phyloP scores from a whole-genome alignment of 2,113 vertebrate species.

The Ceuthmochares aereus region DNA sequence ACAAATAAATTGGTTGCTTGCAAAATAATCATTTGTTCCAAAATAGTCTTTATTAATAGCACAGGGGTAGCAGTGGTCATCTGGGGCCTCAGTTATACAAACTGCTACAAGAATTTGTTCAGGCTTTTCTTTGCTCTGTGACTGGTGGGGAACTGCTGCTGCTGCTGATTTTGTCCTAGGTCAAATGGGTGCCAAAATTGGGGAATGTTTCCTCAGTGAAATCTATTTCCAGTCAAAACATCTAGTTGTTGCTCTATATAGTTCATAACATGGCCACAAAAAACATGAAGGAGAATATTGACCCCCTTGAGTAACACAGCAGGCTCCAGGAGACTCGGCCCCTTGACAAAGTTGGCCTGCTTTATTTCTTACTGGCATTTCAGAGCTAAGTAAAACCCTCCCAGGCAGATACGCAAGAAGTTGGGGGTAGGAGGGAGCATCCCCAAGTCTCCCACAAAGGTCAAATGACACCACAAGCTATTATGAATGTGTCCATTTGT shows the following conservation, averaged over 20 bases:
- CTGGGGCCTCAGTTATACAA: conserved; percentile 11
- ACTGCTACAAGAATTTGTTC: not conserved
- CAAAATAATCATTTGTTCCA: not conserved
- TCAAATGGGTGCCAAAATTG: not conserved
- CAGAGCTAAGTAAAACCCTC: not conserved
- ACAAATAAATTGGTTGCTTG: not conserved
- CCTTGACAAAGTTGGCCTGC: not conserved
- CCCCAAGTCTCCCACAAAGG: not conserved
- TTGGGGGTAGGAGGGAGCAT: not conserved
- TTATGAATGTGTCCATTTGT: not conserved
- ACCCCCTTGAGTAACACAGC: not conserved
- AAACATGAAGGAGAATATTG: not conserved
- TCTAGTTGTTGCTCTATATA: not conserved
- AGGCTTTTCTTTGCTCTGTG: not conserved
- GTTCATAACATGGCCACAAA: not conserved
- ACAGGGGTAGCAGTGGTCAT: not conserved
- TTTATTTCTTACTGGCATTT: not conserved
- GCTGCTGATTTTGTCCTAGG: not conserved
- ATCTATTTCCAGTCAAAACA: conserved; percentile 19
- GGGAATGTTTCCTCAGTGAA: not conserved
- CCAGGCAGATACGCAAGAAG: not conserved
- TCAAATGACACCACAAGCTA: not conserved
- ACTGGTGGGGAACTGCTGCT: accelerated
- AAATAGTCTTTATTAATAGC: conserved; percentile 46
- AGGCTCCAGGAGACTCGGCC: not conserved